Base-by-base conservation (phyloP, 2,888 invertebrate genomes). In the Meteorus cinctellus region DNA sequence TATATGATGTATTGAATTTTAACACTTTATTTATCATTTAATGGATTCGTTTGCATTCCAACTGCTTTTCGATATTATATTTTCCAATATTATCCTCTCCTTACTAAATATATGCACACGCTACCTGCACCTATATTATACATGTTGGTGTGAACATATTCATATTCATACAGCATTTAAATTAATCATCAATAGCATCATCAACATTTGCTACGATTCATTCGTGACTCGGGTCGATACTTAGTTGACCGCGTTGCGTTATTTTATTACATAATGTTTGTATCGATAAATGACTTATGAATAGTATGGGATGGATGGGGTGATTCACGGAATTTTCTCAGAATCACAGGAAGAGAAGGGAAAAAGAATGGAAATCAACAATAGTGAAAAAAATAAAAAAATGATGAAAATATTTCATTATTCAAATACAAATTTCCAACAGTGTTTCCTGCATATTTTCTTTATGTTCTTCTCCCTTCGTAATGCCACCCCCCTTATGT, bases 151-250 rank as follows among this genome's bases (percentile, higher is more conserved):
- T 4, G 4, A 48, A 4, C 16, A 48, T n/a, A 55, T 55, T 55
- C 55, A 55, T 55, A 8, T n/a, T 19, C 55, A 55, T 55, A 41
- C 5, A 36, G 34, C 10, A 65, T 65, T 65, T 65, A 41, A 36
- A 65, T 36, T 65, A 41, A 65, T 65, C 34, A 65, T 14, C 36
- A 24, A 19, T 41, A 41, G 41, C 12, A 66, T 66, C n/a, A 66
- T 66, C 19, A 68, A 6, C 19, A 68, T 48, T 31, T 31, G n/a
- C 45, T 62, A 2, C 14, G 31, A 16, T 29, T 62, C 6, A 31
- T 29, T 31, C 34, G 27, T 70, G 27, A 70, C 70, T 70, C 70
- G 72, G 63, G 63, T 72, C 72, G 72, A 63, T 72, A 72, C 72
- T 72, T 63, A 63, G 72, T 72, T 62, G 29, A 72, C 48, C 71